Percentiles rank a stretch among this genome's conserved stretches.
These are phyloP conservation scores for Shargacucullia verbasci DNA, from an alignment of 2,888 invertebrate genomes.

Conservation along the genomic window DNA sequence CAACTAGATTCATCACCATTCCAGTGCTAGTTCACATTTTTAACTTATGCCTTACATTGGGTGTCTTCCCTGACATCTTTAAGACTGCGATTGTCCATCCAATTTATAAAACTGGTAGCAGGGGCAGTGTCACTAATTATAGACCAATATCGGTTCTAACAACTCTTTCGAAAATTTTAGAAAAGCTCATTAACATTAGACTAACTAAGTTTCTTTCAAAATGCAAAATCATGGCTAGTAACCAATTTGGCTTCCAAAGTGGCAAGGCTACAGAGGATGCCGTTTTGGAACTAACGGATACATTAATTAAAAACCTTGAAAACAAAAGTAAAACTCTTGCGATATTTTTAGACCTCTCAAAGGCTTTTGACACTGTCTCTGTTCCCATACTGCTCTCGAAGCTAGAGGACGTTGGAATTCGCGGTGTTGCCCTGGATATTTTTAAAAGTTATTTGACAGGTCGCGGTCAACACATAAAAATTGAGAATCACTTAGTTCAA, in stretches of 20 bases:
- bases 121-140: neutral
- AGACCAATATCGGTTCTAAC: neutral
- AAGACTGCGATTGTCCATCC: neutral
- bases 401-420: neutral
- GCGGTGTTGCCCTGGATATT: neutral
- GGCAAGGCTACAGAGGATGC: neutral
- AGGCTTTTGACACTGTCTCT: neutral
- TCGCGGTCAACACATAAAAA: neutral
- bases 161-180: neutral
- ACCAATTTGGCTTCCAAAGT: neutral
- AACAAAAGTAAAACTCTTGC: neutral
- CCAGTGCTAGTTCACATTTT: neutral
- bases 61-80: neutral
- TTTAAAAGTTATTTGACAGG: neutral
- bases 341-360: neutral
- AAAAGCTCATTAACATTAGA: slow-evolving; percentile 1
- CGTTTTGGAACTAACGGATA: too few relatives aligned
- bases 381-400: neutral
- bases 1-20: neutral
- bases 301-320: too few relatives aligned
- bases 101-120: neutral
- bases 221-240: too few relatives aligned
- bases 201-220: neutral
- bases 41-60: neutral
- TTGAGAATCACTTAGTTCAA: neutral